Evolutionary conservation across 2,888 invertebrate genomes (phyloP).

Genomic region (Drosophila subquinaria): DNA sequence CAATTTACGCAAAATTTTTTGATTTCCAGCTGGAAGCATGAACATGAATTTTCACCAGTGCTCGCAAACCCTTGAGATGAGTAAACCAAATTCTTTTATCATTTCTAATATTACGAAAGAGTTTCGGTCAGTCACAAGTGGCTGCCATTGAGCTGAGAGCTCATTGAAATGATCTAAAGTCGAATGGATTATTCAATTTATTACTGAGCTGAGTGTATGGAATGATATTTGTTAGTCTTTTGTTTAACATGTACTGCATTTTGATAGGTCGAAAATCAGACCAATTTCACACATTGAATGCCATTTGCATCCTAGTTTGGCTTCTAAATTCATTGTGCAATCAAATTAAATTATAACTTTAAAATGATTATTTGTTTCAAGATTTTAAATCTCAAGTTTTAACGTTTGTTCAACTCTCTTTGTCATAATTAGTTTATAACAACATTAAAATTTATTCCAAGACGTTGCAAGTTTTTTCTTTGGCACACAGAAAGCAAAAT

Average conservation of each 20-base stretch:
- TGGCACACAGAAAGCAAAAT: too few relatives aligned
- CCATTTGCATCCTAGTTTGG: too few relatives aligned
- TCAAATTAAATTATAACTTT: too few relatives aligned
- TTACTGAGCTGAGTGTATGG: background rate
- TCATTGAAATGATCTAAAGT: slow-evolving; percentile 6
- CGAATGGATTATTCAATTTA: slow-evolving; percentile 14
- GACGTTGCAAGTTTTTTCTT: too few relatives aligned
- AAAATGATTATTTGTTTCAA: too few relatives aligned
- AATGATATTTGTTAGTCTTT: slow-evolving; percentile 1
- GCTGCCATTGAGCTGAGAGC: slow-evolving; percentile 9
- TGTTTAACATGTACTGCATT: background rate
- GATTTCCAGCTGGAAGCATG: slow-evolving; percentile 59
- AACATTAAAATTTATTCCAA: too few relatives aligned
- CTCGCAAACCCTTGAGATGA: slow-evolving; percentile 26
- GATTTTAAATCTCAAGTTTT: too few relatives aligned
- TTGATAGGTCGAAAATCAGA: too few relatives aligned
- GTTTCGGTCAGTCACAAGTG: slow-evolving; percentile 30
- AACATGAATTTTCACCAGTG: slow-evolving; percentile 63
- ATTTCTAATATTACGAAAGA: slow-evolving; percentile 39
- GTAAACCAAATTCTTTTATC: slow-evolving; percentile 27
- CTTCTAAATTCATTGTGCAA: too few relatives aligned
- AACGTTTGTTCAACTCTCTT: too few relatives aligned
- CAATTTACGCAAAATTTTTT: slow-evolving; percentile 57
- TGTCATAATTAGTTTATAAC: too few relatives aligned
- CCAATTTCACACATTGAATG: too few relatives aligned